These are phyloP conservation scores for Diuraphis noxia DNA, from an alignment of 1,140 invertebrate genomes.

Conservation along the genomic window DNA sequence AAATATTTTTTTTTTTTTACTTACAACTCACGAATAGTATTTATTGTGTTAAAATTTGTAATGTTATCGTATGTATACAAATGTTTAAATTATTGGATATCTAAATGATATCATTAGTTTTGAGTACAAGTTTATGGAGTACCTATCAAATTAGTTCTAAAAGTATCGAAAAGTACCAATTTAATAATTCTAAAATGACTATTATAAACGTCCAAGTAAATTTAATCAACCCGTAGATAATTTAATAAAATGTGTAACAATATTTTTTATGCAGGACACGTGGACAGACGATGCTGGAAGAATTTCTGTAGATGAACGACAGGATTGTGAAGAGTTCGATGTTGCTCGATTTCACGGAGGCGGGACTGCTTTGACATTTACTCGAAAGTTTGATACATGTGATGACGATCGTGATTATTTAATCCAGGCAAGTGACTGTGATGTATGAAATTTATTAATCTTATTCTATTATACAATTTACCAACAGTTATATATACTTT, in stretches of 20 bases:
- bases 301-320: slow-evolving; percentile 71
- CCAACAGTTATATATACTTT: background rate
- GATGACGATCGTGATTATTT: slow-evolving; percentile 81
- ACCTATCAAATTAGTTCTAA: no score
- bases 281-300: slow-evolving; percentile 72
- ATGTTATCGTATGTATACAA: no score
- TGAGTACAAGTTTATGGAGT: no score
- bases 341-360: slow-evolving; percentile 63
- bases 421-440: slow-evolving; percentile 70
- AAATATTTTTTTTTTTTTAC: no score
- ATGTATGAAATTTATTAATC: background rate
- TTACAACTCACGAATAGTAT: no score
- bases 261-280: slow-evolving; percentile 68
- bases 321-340: slow-evolving; percentile 78
- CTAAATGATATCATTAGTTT: no score
- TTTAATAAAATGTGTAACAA: background rate
- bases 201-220: background rate
- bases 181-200: background rate
- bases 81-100: no score
- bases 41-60: no score
- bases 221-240: background rate
- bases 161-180: no score
- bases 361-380: slow-evolving; percentile 72
- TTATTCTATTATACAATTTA: background rate
- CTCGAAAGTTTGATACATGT: slow-evolving; percentile 88